phyloP scores from a whole-genome alignment of 2,113 vertebrate genomes.

The Cyphomyrus plagiostoma region DNA sequence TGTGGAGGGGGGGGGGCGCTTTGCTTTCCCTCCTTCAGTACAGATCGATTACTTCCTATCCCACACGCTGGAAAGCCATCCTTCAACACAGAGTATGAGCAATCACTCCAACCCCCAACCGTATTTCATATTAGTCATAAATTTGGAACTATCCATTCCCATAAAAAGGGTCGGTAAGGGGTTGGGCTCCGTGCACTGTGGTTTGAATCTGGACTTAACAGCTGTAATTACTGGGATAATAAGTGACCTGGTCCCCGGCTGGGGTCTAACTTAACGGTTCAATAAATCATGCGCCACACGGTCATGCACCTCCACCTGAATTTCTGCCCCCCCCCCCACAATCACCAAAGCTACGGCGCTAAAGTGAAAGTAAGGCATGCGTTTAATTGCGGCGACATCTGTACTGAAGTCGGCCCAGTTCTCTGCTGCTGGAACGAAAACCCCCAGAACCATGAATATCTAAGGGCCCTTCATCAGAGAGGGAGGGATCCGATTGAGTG shows the following conservation, averaged over 20 bases:
- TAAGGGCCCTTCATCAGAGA: not conserved
- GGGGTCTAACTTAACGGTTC: not conserved
- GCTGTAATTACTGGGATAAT: not conserved
- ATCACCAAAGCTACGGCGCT: not conserved
- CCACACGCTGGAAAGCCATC: not conserved
- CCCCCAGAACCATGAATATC: conserved; percentile 6
- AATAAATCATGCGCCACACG: not conserved
- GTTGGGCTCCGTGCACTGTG: not conserved
- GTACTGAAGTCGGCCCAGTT: not conserved
- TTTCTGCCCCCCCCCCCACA: not conserved
- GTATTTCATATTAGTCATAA: not conserved
- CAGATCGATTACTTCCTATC: not conserved
- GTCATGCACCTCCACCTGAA: not conserved
- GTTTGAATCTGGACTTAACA: not conserved
- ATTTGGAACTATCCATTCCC: not conserved
- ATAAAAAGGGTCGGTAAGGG: not conserved
- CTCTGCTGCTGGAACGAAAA: not conserved
- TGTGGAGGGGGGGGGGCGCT: not conserved
- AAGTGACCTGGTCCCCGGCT: not conserved
- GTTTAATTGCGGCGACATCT: not conserved
- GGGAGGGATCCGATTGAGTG: not conserved
- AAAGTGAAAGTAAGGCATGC: not conserved
- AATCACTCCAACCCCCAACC: not conserved
- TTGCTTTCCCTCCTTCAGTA: not conserved
- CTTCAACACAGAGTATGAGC: not conserved